Conservation (phyloP, 2,797 vertebrate genomes). For the Scolopax rusticola region DNA sequence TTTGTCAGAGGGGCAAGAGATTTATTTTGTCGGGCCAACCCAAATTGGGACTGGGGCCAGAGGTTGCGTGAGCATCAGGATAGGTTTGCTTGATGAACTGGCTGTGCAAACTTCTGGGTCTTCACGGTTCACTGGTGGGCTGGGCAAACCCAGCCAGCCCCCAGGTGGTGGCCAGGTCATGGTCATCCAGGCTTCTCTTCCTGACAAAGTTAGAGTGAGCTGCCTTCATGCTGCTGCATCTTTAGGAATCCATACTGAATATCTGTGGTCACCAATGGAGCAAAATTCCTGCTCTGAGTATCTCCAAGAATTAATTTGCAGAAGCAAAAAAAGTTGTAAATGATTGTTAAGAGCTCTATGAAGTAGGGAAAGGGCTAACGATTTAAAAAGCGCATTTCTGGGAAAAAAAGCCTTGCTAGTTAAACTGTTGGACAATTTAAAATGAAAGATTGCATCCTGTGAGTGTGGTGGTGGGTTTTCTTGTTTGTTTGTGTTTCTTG, state of each 20-base stretch:
- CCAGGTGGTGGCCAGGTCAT: fast-evolving
- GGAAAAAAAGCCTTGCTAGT: neutral
- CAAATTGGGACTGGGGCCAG: neutral
- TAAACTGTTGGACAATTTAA: neutral
- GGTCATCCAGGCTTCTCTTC: neutral
- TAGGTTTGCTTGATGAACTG: neutral
- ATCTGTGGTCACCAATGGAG: neutral
- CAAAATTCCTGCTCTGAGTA: neutral
- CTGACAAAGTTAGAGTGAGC: neutral
- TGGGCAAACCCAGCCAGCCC: neutral
- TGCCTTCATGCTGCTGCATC: neutral
- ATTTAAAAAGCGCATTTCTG: neutral
- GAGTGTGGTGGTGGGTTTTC: neutral
- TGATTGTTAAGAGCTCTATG: neutral
- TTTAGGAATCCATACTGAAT: neutral
- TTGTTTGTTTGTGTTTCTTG: neutral
- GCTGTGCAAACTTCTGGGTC: neutral
- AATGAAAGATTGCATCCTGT: neutral
- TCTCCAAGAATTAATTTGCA: neutral
- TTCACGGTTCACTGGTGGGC: neutral
- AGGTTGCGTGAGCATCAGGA: neutral
- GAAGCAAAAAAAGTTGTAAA: neutral
- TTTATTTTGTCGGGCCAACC: neutral
- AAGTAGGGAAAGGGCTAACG: neutral
- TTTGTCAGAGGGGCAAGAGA: neutral